A percentile compares a stretch with the other conserved stretches of the same genome.
These are phyloP conservation scores for Eumacrocentrus americanus DNA, from an alignment of 2,888 invertebrate species.

Conservation along the genomic window DNA sequence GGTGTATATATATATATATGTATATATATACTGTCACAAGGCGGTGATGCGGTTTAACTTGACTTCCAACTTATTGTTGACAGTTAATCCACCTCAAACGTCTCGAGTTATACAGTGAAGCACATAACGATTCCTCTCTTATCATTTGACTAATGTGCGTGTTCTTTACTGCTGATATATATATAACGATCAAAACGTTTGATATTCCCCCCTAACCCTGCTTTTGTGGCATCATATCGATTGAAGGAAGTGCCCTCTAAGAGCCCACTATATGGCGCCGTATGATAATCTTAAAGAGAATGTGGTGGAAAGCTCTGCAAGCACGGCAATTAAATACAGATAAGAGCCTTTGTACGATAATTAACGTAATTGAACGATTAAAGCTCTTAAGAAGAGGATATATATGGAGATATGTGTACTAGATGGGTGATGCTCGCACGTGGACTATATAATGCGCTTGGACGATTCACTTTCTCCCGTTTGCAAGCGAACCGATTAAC, in stretches of 20 bases:
- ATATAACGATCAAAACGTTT: not conserved
- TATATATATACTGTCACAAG: not conserved
- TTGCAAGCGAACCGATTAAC: slow-evolving; percentile 16
- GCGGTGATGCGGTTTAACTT: slow-evolving; percentile 14
- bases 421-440: slow-evolving; percentile 11
- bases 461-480: slow-evolving; percentile 22
- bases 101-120: not conserved
- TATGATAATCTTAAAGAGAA: slow-evolving; percentile 21
- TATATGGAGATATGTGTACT: too few species aligned
- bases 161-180: not conserved
- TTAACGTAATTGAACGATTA: slow-evolving; percentile 26
- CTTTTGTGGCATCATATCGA: not conserved
- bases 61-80: slow-evolving; percentile 25
- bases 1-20: not conserved
- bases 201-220: not conserved
- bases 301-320: slow-evolving; percentile 1
- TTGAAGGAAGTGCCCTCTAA: not conserved
- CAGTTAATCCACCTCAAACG: slow-evolving; percentile 16
- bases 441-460: slow-evolving; percentile 7
- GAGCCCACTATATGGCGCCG: not conserved
- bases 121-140: not conserved
- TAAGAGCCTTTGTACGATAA: slow-evolving; percentile 11
- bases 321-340: not conserved
- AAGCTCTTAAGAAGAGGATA: too few species aligned
- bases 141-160: not conserved